A percentile compares a stretch with the other conserved stretches of the same genome.
phyloP scores from a whole-genome alignment of 2,888 invertebrate species.

The Phortica okadai region DNA sequence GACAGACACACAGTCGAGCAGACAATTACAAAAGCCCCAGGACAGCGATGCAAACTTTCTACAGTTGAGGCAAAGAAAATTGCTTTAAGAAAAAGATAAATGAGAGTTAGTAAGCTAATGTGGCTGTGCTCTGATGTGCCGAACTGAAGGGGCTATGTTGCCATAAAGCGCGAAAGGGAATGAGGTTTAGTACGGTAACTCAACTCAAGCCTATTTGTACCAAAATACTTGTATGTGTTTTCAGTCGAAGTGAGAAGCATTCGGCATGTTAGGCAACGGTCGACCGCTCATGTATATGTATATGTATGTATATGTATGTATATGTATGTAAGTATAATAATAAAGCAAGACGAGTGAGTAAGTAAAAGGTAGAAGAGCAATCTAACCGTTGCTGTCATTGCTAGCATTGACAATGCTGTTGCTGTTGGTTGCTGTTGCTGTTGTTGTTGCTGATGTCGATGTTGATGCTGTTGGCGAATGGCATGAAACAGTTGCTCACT shows the following conservation, averaged over 20 bases:
- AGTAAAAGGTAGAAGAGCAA: background rate
- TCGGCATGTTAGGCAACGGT: background rate
- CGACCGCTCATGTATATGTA: background rate
- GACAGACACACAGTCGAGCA: background rate
- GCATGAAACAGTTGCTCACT: slow-evolving; percentile 22
- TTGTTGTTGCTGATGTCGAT: background rate
- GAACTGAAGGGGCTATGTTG: background rate
- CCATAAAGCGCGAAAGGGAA: background rate
- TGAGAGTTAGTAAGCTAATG: slow-evolving; percentile 15
- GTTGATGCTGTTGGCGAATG: background rate
- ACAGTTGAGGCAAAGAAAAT: slow-evolving; percentile 12
- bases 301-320: background rate
- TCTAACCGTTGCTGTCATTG: background rate
- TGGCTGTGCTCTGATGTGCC: background rate
- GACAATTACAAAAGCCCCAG: background rate
- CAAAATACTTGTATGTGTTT: background rate
- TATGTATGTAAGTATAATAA: background rate
- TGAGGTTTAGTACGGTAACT: background rate
- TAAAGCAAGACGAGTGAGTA: background rate
- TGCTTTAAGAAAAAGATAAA: slow-evolving; percentile 19
- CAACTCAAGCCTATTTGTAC: background rate
- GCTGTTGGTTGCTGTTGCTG: background rate
- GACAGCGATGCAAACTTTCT: slow-evolving; percentile 20
- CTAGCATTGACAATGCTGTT: background rate
- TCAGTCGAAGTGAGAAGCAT: background rate